These are phyloP conservation scores for Eulimnadia texana DNA, from an alignment of 1,140 invertebrate genomes.

Conservation along the genomic window DNA sequence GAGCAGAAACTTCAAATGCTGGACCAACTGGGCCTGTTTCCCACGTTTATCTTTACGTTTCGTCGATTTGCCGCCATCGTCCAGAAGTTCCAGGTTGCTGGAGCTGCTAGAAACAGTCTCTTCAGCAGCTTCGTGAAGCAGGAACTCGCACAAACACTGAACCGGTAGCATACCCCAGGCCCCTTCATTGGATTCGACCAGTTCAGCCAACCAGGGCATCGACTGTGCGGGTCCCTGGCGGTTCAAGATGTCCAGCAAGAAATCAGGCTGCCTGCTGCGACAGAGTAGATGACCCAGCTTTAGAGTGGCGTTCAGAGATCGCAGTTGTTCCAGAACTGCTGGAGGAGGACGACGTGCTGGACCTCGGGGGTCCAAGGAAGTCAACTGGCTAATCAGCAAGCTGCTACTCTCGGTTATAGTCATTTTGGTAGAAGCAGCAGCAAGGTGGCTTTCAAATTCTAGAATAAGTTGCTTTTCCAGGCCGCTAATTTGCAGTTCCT, in stretches of 20 bases:
- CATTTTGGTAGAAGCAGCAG: constrained; percentile 66
- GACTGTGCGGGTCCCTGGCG: constrained; percentile 56
- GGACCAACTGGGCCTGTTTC: constrained; percentile 63
- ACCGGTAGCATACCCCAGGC: constrained; percentile 78
- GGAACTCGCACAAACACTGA: constrained; percentile 89
- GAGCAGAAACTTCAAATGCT: constrained; percentile 46
- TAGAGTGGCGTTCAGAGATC: constrained; percentile 56
- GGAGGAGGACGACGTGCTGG: constrained; percentile 61
- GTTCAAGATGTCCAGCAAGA: constrained; percentile 84
- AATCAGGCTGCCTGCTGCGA: constrained; percentile 74
- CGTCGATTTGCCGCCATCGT: constrained; percentile 31
- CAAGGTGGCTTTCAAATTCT: constrained; percentile 84
- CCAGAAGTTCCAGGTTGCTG: constrained; percentile 8
- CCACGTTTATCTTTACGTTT: constrained; percentile 37
- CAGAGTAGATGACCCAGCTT: constrained; percentile 82
- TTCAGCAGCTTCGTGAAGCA: constrained; percentile 48
- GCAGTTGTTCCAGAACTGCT: constrained; percentile 62
- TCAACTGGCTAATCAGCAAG: constrained; percentile 64
- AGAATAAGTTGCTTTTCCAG: constrained; percentile 70
- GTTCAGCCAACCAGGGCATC: constrained; percentile 91
- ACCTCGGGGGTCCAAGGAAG: constrained; percentile 69
- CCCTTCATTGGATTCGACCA: constrained; percentile 81
- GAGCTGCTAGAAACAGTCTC: constrained; percentile 2
- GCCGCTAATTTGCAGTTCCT: constrained; percentile 50
- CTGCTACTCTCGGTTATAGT: constrained; percentile 83